Conservation (phyloP, 2,888 invertebrate species). For the Caenorhabditis afra region DNA sequence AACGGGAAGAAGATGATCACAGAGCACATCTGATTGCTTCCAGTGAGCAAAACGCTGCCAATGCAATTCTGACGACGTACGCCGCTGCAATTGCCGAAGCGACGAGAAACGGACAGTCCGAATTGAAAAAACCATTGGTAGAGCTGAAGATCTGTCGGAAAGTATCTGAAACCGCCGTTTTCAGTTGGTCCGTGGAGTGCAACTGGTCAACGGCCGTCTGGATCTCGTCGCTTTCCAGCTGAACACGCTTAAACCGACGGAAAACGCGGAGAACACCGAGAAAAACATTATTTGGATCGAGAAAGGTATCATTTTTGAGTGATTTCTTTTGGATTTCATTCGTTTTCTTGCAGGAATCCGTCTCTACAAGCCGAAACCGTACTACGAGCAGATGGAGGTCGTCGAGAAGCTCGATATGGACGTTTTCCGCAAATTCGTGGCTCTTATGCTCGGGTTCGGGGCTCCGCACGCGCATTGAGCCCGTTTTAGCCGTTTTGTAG, state of each 20-base stretch:
- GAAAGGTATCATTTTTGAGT: conserved; percentile 63
- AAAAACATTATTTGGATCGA: conserved; percentile 79
- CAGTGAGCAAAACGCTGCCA: conserved; percentile 79
- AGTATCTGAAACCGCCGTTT: conserved; percentile 2
- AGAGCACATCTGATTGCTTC: too few species aligned
- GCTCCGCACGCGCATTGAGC: conserved; percentile 48
- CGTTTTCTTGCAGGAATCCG: conserved; percentile 64
- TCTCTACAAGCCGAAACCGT: conserved; percentile 76
- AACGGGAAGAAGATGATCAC: too few species aligned
- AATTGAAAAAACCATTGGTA: conserved; percentile 66
- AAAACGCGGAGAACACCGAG: conserved; percentile 62
- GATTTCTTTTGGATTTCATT: not conserved
- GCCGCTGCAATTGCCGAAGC: conserved; percentile 77
- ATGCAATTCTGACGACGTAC: conserved; percentile 76
- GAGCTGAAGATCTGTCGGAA: not conserved
- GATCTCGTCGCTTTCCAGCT: conserved; percentile 78
- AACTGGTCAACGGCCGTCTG: conserved; percentile 75
- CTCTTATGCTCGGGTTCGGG: conserved; percentile 66
- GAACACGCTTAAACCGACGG: conserved; percentile 81
- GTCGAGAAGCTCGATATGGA: conserved; percentile 77
- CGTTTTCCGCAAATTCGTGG: conserved; percentile 74
- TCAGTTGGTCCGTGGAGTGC: conserved; percentile 75
- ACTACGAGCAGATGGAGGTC: conserved; percentile 71
- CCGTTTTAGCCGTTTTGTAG: conserved; percentile 12
- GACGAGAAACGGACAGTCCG: conserved; percentile 44